Base-by-base conservation (phyloP, 2,113 vertebrate species). In the Eretmochelys imbricata region DNA sequence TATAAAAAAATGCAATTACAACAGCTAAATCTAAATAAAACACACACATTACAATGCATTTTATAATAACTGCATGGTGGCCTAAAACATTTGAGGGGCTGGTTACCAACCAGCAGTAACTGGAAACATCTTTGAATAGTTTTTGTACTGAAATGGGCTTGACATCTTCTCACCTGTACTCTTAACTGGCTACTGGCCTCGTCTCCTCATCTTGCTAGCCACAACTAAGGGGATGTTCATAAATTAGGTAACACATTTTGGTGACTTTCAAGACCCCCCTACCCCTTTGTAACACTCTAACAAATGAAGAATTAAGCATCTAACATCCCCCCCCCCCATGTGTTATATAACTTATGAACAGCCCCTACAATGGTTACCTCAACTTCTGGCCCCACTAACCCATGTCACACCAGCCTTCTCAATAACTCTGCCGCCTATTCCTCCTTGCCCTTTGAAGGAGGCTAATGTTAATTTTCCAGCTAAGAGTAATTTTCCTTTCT, bases 161-260 rank as follows among this genome's bases (percentile, higher is more conserved):
- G n/a, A 72, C 65, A 22, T 19, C n/a, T 59, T 2, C 38, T 57
- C n/a, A 6, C n/a, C 1, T 25, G 17, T 24, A n/a, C 49, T 72
- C n/a, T 27, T 38, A 38, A 14, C 49, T 55, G 82, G 42, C 25
- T 24, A 4, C 49, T 14, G 54, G 83, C 51, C 57, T 80, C 49
- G 2, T 1, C 10, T 10, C n/a, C 4, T 0, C 55, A 48, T 27
- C 20, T 46, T 48, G 25, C 9, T 25, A 29, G 11, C 11, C 42
- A 78, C 75, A 78, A 48, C 10, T 76, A 72, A 22, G 17, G 9
- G 19, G n/a, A 11, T 72, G 17, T 38, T 72, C 65, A 72, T 38
- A 38, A 38, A 72, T 72, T 38, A 72, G 8, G 8, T 38, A 10
- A 22, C 35, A 38, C 8, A 19, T 65, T 38, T 69, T 69, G 65